These are phyloP conservation scores for Microctenopoma steveboyesi DNA, from an alignment of 2,797 vertebrate species.

Conservation along the genomic window DNA sequence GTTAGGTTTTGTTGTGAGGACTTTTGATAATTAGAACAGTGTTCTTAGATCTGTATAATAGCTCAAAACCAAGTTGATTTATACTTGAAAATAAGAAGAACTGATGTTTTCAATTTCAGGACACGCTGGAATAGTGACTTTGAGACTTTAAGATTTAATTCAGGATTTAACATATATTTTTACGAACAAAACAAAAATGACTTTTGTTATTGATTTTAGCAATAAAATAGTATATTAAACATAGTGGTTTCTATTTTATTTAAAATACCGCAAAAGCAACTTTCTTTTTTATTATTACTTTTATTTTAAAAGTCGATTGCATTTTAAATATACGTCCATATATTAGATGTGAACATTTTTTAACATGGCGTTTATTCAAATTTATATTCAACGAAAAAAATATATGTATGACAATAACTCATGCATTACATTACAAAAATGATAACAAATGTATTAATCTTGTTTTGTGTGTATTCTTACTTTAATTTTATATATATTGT, in stretches of 20 bases:
- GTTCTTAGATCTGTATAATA: not conserved
- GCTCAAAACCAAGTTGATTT: constrained; percentile 28
- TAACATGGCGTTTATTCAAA: not conserved
- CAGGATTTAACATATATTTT: not conserved
- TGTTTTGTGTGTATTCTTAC: too few species aligned
- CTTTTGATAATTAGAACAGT: not conserved
- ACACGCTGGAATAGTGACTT: not conserved
- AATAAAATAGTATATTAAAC: not conserved
- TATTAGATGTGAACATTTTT: not conserved
- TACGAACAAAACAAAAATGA: not conserved
- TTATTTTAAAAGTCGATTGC: not conserved
- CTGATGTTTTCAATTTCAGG: not conserved
- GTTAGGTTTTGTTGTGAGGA: not conserved
- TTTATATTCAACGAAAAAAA: not conserved
- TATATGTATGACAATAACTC: too few species aligned
- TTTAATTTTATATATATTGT: constrained; percentile 3
- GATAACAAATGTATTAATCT: not conserved
- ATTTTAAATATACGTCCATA: not conserved
- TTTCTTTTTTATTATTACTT: not conserved
- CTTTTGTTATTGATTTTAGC: not conserved
- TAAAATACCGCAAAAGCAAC: not conserved
- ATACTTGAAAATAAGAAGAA: not conserved
- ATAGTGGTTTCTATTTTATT: not conserved
- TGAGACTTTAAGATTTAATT: not conserved
- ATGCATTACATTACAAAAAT: constrained; percentile 2